Conservation (phyloP, 2,113 vertebrate species). For the Neolamprologus modestus region DNA sequence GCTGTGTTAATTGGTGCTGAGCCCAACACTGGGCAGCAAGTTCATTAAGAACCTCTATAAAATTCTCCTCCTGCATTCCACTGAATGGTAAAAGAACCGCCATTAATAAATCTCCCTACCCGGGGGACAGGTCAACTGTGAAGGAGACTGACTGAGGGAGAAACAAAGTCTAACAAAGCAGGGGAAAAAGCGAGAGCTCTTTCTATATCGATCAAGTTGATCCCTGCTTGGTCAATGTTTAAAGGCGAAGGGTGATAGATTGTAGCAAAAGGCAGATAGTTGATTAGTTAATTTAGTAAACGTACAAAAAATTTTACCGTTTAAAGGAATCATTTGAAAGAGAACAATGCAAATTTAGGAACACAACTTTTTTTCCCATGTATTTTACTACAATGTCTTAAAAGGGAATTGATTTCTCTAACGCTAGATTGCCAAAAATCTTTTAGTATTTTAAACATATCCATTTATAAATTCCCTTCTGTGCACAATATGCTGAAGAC, state of each 20-base stretch:
- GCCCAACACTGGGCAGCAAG: slow-evolving; percentile 76
- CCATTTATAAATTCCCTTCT: background rate
- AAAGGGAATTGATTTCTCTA: background rate
- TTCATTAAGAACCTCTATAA: slow-evolving; percentile 77
- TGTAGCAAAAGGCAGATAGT: background rate
- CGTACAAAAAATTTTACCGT: background rate
- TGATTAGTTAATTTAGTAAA: background rate
- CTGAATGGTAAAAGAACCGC: slow-evolving; percentile 70
- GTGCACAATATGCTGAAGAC: background rate
- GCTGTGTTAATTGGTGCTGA: slow-evolving; percentile 91
- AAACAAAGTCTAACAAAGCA: slow-evolving; percentile 12
- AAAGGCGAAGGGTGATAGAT: slow-evolving; percentile 30
- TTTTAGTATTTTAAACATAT: background rate
- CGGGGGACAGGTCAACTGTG: slow-evolving; percentile 75
- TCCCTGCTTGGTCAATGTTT: slow-evolving; percentile 27
- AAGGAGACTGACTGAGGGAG: slow-evolving; percentile 55
- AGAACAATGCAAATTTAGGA: background rate
- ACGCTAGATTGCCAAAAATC: background rate
- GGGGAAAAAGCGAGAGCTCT: background rate
- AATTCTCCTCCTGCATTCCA: slow-evolving; percentile 41
- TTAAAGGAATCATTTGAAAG: background rate
- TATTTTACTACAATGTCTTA: background rate
- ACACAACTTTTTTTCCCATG: accelerated
- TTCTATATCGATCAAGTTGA: slow-evolving; percentile 41
- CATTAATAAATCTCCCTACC: slow-evolving; percentile 77